Conservation (phyloP, 92 coral and sea anemone species). For the Phenganax marumi region DNA sequence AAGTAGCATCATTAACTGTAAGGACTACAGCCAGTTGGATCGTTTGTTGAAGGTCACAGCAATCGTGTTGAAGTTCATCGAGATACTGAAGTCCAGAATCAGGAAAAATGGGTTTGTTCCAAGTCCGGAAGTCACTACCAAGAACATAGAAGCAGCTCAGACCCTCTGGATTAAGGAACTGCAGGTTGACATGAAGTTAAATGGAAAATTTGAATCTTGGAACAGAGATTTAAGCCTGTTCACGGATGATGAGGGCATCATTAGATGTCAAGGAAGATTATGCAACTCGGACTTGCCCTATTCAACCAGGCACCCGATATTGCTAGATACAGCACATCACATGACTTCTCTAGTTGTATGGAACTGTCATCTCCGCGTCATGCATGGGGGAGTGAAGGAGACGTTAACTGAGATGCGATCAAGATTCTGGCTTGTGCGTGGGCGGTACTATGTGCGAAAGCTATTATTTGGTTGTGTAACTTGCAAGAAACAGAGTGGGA, state of each 20-base stretch:
- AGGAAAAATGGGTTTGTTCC: neutral
- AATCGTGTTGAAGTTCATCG: conserved; percentile 37
- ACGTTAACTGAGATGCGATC: conserved; percentile 56
- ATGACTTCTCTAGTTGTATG: conserved; percentile 52
- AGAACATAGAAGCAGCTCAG: conserved; percentile 34
- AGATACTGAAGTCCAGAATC: conserved; percentile 32
- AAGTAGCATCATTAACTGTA: conserved; percentile 19
- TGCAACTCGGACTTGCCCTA: conserved; percentile 39
- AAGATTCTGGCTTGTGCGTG: conserved; percentile 55
- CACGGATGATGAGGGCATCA: conserved; percentile 41
- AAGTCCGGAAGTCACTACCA: conserved; percentile 10
- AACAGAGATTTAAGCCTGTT: conserved; percentile 43
- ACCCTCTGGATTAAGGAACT: conserved; percentile 42
- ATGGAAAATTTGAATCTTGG: conserved; percentile 46
- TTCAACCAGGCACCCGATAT: conserved; percentile 52
- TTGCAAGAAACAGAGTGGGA: conserved; percentile 49
- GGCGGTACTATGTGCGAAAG: conserved; percentile 52
- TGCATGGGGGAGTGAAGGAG: conserved; percentile 64
- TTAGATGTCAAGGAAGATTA: conserved; percentile 55
- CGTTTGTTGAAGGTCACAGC: conserved; percentile 43
- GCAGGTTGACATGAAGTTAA: conserved; percentile 13
- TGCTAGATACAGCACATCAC: conserved; percentile 43
- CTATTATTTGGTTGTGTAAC: conserved; percentile 45
- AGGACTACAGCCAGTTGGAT: conserved; percentile 36
- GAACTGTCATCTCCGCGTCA: conserved; percentile 53